Base-by-base conservation (phyloP, 2,113 vertebrate genomes). In the Cavia aperea region DNA sequence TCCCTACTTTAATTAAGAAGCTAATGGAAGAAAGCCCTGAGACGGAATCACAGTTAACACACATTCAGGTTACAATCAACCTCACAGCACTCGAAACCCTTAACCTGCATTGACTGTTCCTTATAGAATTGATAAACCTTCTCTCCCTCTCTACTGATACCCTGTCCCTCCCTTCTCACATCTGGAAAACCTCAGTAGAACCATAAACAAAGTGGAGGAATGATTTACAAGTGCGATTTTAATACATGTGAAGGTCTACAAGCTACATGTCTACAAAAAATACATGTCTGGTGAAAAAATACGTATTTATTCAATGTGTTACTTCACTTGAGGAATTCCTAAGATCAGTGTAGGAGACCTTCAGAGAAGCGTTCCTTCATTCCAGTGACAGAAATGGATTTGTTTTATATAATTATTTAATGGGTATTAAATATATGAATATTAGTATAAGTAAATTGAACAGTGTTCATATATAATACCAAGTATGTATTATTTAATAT, bases 161-260 rank as follows among this genome's bases (percentile, higher is more conserved):
- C 4, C 16, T 86, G 43, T 46, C 15, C 62, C 1, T 73, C 92
- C 85, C 14, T 46, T 5, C 14, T 85, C 79, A 75, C 51, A 65
- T 78, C 81, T 95, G 94, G 39, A 87, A 82, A 95, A 94, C 31
- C 81, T 85, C 72, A 16, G 60, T n/a, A 43, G 68, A 81, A 58
- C 81, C 21, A 13, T 58, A 63, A 92, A 88, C 58, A 49, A 83
- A 89, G 36, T 21, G 43, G 70, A 86, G 82, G 68, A 51, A 58
- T 62, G 75, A 88, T 36, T 90, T 92, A 60, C 63, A 65, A 3
- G 56, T n/a, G 62, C 51, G 65, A 56, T 63, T 83, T 31, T 31
- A 51, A 18, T 72, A 49, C 33, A 43, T 13, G 62, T 66, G 79
- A 56, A 63, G 14, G 9, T 62, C 81, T 29, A 29, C 36, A 51